These are phyloP conservation scores for Streptopelia turtur DNA, from an alignment of 2,797 vertebrate genomes.

Conservation along the genomic window DNA sequence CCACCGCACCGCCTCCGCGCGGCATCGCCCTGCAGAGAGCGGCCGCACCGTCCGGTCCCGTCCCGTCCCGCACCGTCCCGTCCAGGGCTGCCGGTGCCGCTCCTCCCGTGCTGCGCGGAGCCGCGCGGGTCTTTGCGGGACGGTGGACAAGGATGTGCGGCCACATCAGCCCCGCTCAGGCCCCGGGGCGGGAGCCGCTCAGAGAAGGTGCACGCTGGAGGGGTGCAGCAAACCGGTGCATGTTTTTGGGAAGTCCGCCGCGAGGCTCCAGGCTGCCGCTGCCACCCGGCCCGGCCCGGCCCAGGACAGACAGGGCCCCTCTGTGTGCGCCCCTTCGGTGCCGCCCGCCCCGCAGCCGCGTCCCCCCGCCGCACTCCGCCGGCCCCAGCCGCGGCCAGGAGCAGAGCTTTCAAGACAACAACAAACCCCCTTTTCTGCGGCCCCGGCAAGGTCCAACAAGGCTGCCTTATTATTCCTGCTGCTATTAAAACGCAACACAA, in stretches of 20 bases:
- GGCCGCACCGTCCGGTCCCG: neutral
- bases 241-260: neutral
- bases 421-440: neutral
- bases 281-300: neutral
- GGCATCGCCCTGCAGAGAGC: neutral
- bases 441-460: neutral
- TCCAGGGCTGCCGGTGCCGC: neutral
- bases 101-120: neutral
- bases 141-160: no score
- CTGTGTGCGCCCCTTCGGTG: slow-evolving; percentile 2
- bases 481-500: neutral
- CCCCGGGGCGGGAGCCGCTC: neutral
- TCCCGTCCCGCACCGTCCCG: neutral
- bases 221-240: neutral
- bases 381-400: neutral
- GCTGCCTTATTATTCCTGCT: neutral
- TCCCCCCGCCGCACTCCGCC: neutral
- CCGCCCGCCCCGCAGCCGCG: neutral
- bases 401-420: neutral
- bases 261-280: neutral
- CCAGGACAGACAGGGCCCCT: neutral
- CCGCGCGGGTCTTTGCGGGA: no score
- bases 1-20: neutral
- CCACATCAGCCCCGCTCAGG: neutral
- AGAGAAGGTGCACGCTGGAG: neutral